Evolutionary conservation across 2,888 invertebrate species (phyloP).

Genomic region (Anticlea derivata): DNA sequence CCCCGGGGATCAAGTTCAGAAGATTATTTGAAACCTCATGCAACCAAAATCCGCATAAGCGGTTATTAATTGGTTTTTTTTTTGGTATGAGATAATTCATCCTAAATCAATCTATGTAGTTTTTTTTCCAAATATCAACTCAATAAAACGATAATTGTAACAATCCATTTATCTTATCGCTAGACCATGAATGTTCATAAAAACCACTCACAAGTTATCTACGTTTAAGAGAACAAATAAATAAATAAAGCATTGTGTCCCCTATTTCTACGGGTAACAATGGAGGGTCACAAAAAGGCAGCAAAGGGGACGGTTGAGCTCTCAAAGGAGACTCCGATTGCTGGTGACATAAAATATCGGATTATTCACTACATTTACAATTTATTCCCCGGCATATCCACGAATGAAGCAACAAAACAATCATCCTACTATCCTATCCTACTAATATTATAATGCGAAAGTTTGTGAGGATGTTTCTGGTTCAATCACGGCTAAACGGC

Average conservation of each 20-base stretch:
- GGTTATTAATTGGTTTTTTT: too few relatives aligned
- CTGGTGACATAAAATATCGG: constrained; percentile 30
- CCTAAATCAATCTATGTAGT: not conserved
- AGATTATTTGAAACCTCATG: too few relatives aligned
- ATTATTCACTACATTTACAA: constrained; percentile 30
- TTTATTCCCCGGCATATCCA: constrained; percentile 15
- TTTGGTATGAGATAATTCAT: too few relatives aligned
- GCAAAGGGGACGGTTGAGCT: constrained; percentile 52
- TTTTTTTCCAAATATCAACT: constrained; percentile 6
- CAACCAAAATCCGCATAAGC: too few relatives aligned
- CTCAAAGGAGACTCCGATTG: constrained; percentile 51
- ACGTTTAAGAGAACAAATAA: constrained; percentile 45
- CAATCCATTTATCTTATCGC: constrained; percentile 33
- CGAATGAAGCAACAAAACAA: constrained; percentile 13
- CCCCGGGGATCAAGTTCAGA: too few relatives aligned
- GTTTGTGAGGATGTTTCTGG: too few relatives aligned
- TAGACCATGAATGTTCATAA: constrained; percentile 32
- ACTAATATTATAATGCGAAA: too few relatives aligned
- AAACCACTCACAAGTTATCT: constrained; percentile 36
- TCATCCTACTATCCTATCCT: too few relatives aligned
- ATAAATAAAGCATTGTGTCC: constrained; percentile 48
- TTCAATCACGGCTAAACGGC: too few relatives aligned
- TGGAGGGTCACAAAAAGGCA: constrained; percentile 61
- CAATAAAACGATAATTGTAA: constrained; percentile 26
- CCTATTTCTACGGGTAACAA: constrained; percentile 49